Evolutionary conservation across 2,113 vertebrate species (phyloP).

Genomic region (Embiotoca jacksoni): DNA sequence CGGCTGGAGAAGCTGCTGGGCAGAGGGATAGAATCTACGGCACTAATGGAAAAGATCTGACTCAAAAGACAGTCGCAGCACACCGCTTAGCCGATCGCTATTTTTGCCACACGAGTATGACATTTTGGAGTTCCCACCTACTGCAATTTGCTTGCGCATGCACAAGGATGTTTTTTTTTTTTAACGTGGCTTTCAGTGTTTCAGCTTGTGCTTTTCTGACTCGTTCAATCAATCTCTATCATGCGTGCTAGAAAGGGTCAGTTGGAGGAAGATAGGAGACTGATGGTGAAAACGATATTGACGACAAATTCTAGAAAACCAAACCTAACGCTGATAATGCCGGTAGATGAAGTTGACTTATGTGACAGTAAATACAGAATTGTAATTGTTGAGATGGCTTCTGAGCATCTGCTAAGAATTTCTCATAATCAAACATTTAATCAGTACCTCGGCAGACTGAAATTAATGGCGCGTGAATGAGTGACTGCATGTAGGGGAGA

Average conservation of each 20-base stretch:
- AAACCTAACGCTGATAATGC: constrained; percentile 31
- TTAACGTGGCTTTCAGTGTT: not conserved
- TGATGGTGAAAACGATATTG: constrained; percentile 9
- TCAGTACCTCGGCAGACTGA: constrained; percentile 48
- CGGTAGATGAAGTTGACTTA: constrained; percentile 28
- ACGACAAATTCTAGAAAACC: constrained; percentile 24
- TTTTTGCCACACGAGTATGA: not conserved
- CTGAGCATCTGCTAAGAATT: constrained; percentile 46
- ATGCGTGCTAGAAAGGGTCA: constrained; percentile 27
- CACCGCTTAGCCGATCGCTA: not conserved
- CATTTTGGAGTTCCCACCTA: constrained; percentile 4
- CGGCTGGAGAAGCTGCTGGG: constrained; percentile 11
- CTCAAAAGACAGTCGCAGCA: not conserved
- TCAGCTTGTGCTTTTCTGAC: not conserved
- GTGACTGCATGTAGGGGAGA: constrained; percentile 22
- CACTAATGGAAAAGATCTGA: constrained; percentile 12
- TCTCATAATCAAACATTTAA: constrained; percentile 41
- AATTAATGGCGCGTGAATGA: constrained; percentile 48
- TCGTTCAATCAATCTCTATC: not conserved
- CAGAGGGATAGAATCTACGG: constrained; percentile 5
- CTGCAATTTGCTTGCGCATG: not conserved
- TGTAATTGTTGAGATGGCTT: constrained; percentile 50
- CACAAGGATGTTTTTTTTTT: not conserved
- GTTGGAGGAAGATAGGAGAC: constrained; percentile 10
- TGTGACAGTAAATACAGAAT: constrained; percentile 33